Evolutionary conservation across 2,888 invertebrate species (phyloP).

Genomic region (Drosophila stalkeri): DNA sequence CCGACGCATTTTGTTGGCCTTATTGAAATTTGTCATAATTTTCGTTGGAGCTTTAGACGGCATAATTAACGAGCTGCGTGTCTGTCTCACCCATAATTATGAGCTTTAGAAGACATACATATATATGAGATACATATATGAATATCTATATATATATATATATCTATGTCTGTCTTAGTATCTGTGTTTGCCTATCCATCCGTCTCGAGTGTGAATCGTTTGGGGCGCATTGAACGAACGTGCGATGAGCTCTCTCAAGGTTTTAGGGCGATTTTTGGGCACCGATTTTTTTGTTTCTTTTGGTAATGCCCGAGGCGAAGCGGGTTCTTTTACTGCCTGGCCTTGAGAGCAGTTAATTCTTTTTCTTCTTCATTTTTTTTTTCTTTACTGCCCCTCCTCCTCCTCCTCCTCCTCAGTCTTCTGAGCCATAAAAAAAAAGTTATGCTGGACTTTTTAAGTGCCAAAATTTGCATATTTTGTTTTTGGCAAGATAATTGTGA

Average conservation of each 20-base stretch:
- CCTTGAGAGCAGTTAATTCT: constrained; percentile 38
- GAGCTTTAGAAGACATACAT: constrained; percentile 60
- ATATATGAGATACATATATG: not conserved
- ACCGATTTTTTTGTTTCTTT: constrained; percentile 13
- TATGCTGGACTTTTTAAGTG: constrained; percentile 35
- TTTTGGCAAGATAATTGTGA: constrained; percentile 35
- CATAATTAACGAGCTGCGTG: constrained; percentile 72
- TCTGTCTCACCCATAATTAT: constrained; percentile 61
- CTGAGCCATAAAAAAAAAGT: constrained; percentile 40
- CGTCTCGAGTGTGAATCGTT: constrained; percentile 18
- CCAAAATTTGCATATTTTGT: constrained; percentile 49
- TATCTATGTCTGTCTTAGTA: constrained; percentile 15
- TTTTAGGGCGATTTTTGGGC: constrained; percentile 63
- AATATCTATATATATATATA: constrained; percentile 1
- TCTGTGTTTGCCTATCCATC: constrained; percentile 32
- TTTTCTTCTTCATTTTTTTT: not conserved
- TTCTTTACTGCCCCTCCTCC: not conserved
- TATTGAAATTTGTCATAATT: constrained; percentile 80
- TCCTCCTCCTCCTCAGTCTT: not conserved
- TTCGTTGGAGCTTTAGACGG: constrained; percentile 69
- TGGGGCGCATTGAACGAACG: constrained; percentile 71
- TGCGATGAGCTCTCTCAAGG: constrained; percentile 64
- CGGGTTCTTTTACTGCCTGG: constrained; percentile 48
- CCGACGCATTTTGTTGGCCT: constrained; percentile 37
- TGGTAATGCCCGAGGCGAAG: constrained; percentile 42